Conservation (phyloP, 92 coral and sea anemone species). For the Phenganax stokvisi region DNA sequence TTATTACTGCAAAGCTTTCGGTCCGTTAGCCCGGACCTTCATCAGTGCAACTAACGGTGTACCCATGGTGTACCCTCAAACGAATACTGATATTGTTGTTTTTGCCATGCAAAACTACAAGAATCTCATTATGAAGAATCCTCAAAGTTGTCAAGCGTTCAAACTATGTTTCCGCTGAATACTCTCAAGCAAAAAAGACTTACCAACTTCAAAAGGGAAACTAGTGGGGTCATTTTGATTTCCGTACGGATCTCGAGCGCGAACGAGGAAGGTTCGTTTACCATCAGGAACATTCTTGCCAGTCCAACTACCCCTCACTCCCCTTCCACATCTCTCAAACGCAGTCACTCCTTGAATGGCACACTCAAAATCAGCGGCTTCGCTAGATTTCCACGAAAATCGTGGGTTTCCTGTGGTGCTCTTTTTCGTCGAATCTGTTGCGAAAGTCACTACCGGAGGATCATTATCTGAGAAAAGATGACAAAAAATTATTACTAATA, state of each 20-base stretch:
- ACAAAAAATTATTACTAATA: background rate
- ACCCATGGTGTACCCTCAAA: too few relatives aligned
- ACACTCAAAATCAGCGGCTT: constrained; percentile 58
- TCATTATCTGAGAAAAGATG: background rate
- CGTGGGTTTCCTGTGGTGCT: constrained; percentile 21
- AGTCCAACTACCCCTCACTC: constrained; percentile 62
- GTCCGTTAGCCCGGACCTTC: too few relatives aligned
- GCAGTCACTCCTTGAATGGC: constrained; percentile 61
- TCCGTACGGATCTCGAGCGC: constrained; percentile 65
- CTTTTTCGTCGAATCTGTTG: background rate
- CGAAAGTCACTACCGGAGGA: constrained; percentile 28
- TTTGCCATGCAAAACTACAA: too few relatives aligned
- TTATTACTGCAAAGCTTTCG: too few relatives aligned
- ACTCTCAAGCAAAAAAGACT: background rate
- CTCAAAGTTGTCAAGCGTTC: background rate
- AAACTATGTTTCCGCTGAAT: too few relatives aligned
- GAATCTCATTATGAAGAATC: background rate
- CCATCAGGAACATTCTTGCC: constrained; percentile 68
- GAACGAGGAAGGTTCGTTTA: constrained; percentile 64
- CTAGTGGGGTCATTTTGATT: constrained; percentile 63
- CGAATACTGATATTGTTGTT: too few relatives aligned
- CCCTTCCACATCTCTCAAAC: constrained; percentile 39
- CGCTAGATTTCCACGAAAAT: constrained; percentile 70
- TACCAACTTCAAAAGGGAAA: constrained; percentile 79
- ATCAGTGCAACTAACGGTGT: too few relatives aligned